Evolutionary conservation across 2,113 vertebrate genomes (phyloP).

Genomic region (Tautogolabrus adspersus): DNA sequence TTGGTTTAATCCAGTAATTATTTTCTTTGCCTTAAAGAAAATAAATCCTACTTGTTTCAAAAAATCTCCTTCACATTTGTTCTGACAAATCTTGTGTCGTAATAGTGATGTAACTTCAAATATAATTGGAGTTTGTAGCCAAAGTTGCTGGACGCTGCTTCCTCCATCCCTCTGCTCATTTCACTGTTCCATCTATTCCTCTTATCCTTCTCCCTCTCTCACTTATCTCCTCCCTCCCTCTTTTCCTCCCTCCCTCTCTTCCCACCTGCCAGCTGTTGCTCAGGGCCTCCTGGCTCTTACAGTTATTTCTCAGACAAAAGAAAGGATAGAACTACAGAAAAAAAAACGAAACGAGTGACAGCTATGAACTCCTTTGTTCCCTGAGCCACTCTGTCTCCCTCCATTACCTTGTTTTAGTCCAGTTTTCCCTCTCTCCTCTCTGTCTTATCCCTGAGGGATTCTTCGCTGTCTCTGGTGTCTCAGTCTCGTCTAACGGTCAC

Average conservation of each 20-base stretch:
- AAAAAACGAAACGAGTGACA: conserved; percentile 55
- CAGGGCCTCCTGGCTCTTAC: conserved; percentile 71
- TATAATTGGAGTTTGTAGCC: background rate
- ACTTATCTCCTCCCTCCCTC: conserved; percentile 24
- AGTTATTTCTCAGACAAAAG: conserved; percentile 69
- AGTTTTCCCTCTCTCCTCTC: conserved; percentile 21
- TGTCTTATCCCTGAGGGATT: conserved; percentile 60
- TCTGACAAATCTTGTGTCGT: background rate
- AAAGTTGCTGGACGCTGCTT: conserved; percentile 5
- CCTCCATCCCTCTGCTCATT: background rate
- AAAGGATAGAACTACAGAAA: conserved; percentile 58
- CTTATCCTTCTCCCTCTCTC: background rate
- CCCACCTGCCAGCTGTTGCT: conserved; percentile 93
- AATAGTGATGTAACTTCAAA: background rate
- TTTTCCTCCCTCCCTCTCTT: conserved; percentile 52
- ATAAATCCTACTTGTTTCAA: too few species aligned
- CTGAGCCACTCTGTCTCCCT: conserved; percentile 45
- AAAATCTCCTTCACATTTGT: background rate
- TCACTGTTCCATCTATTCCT: background rate
- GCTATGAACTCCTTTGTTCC: conserved; percentile 68
- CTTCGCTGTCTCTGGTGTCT: conserved; percentile 56
- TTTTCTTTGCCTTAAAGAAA: too few species aligned
- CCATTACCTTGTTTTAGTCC: conserved; percentile 50
- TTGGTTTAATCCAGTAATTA: too few species aligned
- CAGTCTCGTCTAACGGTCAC: conserved; percentile 67